Percentiles rank a stretch among this genome's conserved stretches.
These are phyloP conservation scores for Galerucella pusilla DNA, from an alignment of 2,888 invertebrate genomes.

Conservation along the genomic window DNA sequence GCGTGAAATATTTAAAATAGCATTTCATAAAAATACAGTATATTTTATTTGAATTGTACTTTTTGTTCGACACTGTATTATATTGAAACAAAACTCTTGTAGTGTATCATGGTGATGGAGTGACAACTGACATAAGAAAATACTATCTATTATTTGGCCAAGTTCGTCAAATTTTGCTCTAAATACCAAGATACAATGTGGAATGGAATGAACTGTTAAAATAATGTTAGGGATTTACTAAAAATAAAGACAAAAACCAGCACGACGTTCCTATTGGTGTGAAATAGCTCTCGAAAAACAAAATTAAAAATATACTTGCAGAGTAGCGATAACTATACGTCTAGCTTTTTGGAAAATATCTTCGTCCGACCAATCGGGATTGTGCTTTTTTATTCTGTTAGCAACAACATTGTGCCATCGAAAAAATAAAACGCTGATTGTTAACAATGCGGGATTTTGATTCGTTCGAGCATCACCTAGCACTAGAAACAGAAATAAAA, in stretches of 20 bases:
- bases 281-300: conserved; percentile 8
- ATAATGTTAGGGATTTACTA: background rate
- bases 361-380: conserved; percentile 93
- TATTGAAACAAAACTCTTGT: too few species aligned
- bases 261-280: background rate
- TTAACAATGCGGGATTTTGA: conserved; percentile 95
- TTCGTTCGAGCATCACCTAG: conserved; percentile 96
- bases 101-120: too few species aligned
- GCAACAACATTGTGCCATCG: conserved; percentile 97
- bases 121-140: too few species aligned
- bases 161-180: too few species aligned
- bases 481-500: conserved; percentile 69
- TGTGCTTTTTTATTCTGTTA: conserved; percentile 77
- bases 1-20: too few species aligned
- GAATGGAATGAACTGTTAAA: too few species aligned
- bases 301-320: conserved; percentile 75
- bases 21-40: too few species aligned
- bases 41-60: too few species aligned
- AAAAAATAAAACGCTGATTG: conserved; percentile 92
- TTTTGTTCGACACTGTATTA: too few species aligned
- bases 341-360: conserved; percentile 92
- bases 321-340: conserved; percentile 89
- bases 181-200: too few species aligned
- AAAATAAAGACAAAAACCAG: background rate
- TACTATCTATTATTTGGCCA: too few species aligned